A percentile compares a stretch with the other conserved stretches of the same genome.
These are phyloP conservation scores for Drosophila punjabiensis DNA, from an alignment of 1,140 invertebrate genomes.

Conservation along the genomic window DNA sequence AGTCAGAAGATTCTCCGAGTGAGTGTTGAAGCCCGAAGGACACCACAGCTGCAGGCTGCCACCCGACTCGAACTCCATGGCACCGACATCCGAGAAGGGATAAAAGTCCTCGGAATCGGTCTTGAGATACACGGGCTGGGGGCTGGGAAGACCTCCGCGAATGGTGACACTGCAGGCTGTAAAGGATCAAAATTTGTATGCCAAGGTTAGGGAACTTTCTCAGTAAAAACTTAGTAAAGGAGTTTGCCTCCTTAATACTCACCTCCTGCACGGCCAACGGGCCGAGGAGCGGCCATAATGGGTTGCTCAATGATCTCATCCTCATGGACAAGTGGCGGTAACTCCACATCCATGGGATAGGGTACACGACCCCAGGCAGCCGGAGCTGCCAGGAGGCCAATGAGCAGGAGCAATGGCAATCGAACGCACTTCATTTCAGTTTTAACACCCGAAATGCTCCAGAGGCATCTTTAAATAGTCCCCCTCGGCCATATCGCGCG, in stretches of 20 bases:
- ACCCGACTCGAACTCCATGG: conserved; percentile 68
- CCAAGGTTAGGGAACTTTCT: not conserved
- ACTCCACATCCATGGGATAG: conserved; percentile 57
- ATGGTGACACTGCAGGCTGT: conserved; percentile 72
- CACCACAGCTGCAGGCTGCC: conserved; percentile 71
- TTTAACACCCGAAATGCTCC: conserved; percentile 25
- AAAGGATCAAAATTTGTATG: not conserved
- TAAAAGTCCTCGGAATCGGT: conserved; percentile 71
- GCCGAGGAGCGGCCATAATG: conserved; percentile 38
- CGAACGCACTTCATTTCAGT: conserved; percentile 64
- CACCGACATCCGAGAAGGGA: conserved; percentile 66
- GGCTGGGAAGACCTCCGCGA: conserved; percentile 70
- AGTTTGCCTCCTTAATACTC: conserved; percentile 4
- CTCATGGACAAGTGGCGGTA: conserved; percentile 49
- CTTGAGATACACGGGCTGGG: conserved; percentile 75
- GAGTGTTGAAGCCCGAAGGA: conserved; percentile 59
- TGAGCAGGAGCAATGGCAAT: conserved; percentile 48
- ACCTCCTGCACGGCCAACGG: conserved; percentile 57
- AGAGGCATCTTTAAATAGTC: conserved; percentile 65
- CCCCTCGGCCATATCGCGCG: conserved; percentile 18
- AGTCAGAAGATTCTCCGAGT: conserved; percentile 55
- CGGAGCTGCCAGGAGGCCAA: conserved; percentile 39
- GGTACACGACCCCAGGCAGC: conserved; percentile 63
- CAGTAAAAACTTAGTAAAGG: too few relatives aligned
- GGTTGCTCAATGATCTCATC: conserved; percentile 38